These are phyloP conservation scores for Eunapius fragilis DNA, from an alignment of 37 sponge, comb jelly and placozoan genomes.

Conservation along the genomic window DNA sequence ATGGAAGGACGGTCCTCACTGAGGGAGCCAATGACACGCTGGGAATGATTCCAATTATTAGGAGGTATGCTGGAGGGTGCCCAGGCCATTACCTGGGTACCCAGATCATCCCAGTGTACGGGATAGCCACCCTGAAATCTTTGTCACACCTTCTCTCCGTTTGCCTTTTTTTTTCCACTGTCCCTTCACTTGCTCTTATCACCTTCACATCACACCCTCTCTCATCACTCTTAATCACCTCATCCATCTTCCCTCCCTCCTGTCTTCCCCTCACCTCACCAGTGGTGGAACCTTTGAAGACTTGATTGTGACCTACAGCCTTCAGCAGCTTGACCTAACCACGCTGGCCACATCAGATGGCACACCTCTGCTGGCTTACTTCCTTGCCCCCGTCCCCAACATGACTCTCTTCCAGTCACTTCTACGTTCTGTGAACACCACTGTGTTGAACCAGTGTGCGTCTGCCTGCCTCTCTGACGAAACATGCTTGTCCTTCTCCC, in stretches of 20 bases:
- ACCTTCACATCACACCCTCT: neutral
- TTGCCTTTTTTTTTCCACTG: neutral
- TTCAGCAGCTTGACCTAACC: conserved; percentile 28
- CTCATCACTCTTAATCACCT: too few species aligned
- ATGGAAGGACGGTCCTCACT: neutral
- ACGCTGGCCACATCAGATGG: conserved; percentile 53
- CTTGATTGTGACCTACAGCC: conserved; percentile 50
- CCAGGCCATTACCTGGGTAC: neutral
- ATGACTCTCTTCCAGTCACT: conserved; percentile 5
- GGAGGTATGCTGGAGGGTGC: conserved; percentile 44
- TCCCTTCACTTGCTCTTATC: too few species aligned
- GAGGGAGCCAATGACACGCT: conserved; percentile 47
- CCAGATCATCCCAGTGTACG: too few species aligned
- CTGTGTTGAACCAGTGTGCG: conserved; percentile 46
- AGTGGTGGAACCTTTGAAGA: conserved; percentile 72
- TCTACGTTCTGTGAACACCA: neutral
- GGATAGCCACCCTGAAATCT: too few species aligned
- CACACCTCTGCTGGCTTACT: conserved; percentile 30
- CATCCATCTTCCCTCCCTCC: neutral
- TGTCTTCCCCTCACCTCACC: neutral
- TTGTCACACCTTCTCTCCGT: too few species aligned
- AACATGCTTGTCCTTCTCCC: conserved; percentile 56
- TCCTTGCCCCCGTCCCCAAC: conserved; percentile 36
- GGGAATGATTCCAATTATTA: conserved; percentile 38
- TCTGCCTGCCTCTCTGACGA: conserved; percentile 40